phyloP scores from a whole-genome alignment of 2,797 vertebrate species.

The Sebastes minor region DNA sequence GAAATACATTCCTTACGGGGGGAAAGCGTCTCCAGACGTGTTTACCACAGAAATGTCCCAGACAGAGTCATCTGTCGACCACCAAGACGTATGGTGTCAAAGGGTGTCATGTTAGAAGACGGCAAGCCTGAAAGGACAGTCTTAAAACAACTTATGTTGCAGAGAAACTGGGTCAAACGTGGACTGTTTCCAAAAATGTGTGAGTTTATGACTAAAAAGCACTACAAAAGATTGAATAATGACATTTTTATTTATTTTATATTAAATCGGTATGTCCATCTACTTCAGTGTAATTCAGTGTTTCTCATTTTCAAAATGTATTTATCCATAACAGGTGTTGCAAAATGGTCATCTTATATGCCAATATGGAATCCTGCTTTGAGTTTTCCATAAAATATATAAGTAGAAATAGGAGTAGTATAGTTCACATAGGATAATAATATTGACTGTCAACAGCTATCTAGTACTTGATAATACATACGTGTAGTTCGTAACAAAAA shows the following conservation, averaged over 20 bases:
- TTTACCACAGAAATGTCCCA: constrained; percentile 31
- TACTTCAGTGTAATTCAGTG: background rate
- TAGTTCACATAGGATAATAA: background rate
- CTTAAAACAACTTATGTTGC: constrained; percentile 1
- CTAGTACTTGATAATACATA: background rate
- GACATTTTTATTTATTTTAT: background rate
- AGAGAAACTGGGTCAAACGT: background rate
- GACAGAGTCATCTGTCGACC: constrained; percentile 28
- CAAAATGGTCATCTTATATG: background rate
- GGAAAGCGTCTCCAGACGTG: constrained; percentile 25
- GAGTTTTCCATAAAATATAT: background rate
- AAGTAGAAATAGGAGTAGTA: too few species aligned
- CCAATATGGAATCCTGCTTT: background rate
- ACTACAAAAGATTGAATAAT: background rate
- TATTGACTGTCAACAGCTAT: background rate
- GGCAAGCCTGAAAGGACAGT: background rate
- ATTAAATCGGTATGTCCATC: background rate
- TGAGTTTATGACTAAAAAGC: background rate
- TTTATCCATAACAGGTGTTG: background rate
- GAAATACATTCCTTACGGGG: constrained; percentile 29
- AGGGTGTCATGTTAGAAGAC: constrained; percentile 11
- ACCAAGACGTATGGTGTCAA: constrained; percentile 11
- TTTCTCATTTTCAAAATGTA: background rate
- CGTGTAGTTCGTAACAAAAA: background rate
- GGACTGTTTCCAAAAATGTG: background rate